Percentiles rank a stretch among this genome's conserved stretches.
Conservation (phyloP, 1,140 invertebrate genomes). For the Asobara japonica region DNA sequence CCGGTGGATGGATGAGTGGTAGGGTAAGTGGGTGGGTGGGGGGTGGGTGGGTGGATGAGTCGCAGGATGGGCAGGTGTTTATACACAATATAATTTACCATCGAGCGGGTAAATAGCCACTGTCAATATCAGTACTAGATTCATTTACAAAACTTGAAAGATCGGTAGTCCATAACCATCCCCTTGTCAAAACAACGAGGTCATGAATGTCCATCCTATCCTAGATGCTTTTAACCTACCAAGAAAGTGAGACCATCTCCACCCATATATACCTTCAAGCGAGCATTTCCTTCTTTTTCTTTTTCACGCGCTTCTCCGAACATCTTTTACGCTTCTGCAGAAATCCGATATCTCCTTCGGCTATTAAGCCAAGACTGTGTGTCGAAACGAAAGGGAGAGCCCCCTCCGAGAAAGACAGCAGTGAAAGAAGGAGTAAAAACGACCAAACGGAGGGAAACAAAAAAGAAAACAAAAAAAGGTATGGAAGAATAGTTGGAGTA, state of each 20-base stretch:
- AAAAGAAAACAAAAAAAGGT: not conserved
- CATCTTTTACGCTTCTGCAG: conserved; percentile 58
- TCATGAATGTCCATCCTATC: not conserved
- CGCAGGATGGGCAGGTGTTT: too few species aligned
- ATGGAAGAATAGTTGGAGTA: not conserved
- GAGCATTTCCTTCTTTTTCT: conserved; percentile 38
- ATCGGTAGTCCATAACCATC: conserved; percentile 46
- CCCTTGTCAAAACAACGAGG: not conserved
- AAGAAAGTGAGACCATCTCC: not conserved
- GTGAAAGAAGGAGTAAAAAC: conserved; percentile 6
- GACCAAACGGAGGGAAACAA: not conserved
- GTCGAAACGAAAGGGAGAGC: not conserved
- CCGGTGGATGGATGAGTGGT: too few species aligned
- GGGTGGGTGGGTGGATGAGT: too few species aligned
- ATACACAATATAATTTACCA: too few species aligned
- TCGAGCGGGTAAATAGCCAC: too few species aligned
- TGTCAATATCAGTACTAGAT: too few species aligned
- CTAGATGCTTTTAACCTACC: not conserved
- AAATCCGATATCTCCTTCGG: conserved; percentile 57
- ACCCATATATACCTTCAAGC: not conserved
- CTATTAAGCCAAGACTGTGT: conserved; percentile 51
- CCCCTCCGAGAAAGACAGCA: not conserved
- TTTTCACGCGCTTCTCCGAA: conserved; percentile 43
- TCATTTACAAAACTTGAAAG: too few species aligned
- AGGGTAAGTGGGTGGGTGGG: too few species aligned